These are phyloP conservation scores for Anguilla japonica DNA, from an alignment of 2,113 vertebrate species.

Conservation along the genomic window DNA sequence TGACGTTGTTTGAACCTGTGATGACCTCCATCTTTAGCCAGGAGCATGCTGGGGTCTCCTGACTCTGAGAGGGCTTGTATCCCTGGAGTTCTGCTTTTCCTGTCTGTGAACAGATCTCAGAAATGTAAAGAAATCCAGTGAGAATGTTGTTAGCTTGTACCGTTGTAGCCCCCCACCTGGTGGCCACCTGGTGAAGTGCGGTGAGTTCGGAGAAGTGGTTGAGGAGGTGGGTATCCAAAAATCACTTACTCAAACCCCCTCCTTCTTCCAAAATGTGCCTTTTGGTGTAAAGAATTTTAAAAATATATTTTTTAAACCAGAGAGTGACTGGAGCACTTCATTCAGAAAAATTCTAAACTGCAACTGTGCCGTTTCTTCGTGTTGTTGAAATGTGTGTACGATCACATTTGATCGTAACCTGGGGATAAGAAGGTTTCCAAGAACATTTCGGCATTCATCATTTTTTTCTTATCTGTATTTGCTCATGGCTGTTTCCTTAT, in stretches of 20 bases:
- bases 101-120: not conserved
- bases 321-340: not conserved
- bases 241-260: not conserved
- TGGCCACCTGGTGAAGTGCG: not conserved
- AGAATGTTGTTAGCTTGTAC: not conserved
- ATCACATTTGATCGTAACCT: too few relatives aligned
- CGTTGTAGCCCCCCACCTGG: not conserved
- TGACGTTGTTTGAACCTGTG: too few relatives aligned
- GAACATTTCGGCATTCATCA: too few relatives aligned
- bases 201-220: not conserved
- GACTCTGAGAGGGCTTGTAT: too few relatives aligned
- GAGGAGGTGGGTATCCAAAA: not conserved
- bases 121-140: not conserved
- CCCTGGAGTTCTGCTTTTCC: too few relatives aligned
- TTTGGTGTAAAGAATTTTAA: constrained; percentile 43
- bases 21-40: too few relatives aligned
- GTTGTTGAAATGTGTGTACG: too few relatives aligned
- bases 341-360: not conserved
- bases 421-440: too few relatives aligned
- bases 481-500: too few relatives aligned
- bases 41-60: too few relatives aligned
- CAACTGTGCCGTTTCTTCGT: not conserved
- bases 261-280: constrained; percentile 4
- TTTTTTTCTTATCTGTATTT: too few relatives aligned
- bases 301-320: constrained; percentile 19